Evolutionary conservation across 2,888 invertebrate species (phyloP), one percentile per base, ranked within the genome.

Genomic region (Mythimna albipuncta): DNA sequence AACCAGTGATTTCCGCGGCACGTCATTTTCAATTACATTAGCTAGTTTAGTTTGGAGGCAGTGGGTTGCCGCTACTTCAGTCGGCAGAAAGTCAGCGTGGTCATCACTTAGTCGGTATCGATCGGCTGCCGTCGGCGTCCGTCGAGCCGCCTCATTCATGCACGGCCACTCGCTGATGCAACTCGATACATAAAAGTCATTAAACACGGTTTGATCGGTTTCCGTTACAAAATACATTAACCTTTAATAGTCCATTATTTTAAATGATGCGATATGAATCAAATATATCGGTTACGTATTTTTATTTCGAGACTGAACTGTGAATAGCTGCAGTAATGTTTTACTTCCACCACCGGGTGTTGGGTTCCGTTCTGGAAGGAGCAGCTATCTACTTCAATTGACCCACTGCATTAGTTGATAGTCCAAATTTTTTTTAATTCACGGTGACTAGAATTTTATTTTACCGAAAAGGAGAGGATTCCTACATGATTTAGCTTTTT

Each of bases 101-200:
- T 90, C 87, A 88, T 88, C 89, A 89, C 88, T 90, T 87, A 86
- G 85, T 84, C 75, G 85, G 79, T 92, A 92, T 92, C 89, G 91
- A 93, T 88, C 89, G 85, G 19, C 69, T 75, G 74, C 72, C 69
- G 70, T 38, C 69, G 85, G 21, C 70, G 75, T 76, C 74, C 69
- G 69, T 26, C 70, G 70, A 65, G 52, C 57, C 63, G 57, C 79
- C 87, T 88, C 89, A 88, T 90, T 91, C 87, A 89, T 89, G 89
- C 88, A 70, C 69, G 85, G 89, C 85, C 89, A 90, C 87, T 85
- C 84, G 85, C 38, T 69, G 64, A 66, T 84, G 69, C 64, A 75
- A 38, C 64, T 32, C 35, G 54, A 61, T 13, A 62, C 41, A 35
- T 67, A 70, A 55, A 54, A 35, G 16, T 72, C 11, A 72, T 66